phyloP scores from a whole-genome alignment of 2,888 invertebrate genomes.

The Andrena minutula region DNA sequence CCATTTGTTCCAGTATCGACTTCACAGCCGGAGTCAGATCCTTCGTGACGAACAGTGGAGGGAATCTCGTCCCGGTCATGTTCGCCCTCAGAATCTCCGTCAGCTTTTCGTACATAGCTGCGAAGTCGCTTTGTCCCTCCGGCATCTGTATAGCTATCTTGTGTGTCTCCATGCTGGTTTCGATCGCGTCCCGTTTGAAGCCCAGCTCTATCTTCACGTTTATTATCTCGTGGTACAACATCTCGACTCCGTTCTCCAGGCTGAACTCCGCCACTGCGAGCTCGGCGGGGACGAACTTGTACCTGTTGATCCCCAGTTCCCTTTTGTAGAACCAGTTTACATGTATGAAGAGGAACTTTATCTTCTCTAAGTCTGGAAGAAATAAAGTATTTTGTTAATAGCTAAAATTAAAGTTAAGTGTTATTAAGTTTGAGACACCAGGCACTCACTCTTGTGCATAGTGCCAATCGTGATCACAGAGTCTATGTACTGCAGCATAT shows the following conservation, averaged over 20 bases:
- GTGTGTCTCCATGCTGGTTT: conserved; percentile 85
- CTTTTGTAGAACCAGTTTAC: conserved; percentile 81
- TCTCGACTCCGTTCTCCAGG: conserved; percentile 83
- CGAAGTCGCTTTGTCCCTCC: conserved; percentile 78
- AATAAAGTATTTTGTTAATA: too few species aligned
- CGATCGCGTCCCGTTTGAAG: conserved; percentile 84
- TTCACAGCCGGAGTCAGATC: conserved; percentile 40
- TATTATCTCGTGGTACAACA: conserved; percentile 82
- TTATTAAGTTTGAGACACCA: background rate
- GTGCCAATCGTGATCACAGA: conserved; percentile 20
- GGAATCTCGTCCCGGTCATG: conserved; percentile 66
- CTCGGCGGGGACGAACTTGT: conserved; percentile 86
- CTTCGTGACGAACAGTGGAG: conserved; percentile 84
- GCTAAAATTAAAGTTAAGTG: background rate
- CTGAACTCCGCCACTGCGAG: conserved; percentile 85
- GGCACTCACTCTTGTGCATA: conserved; percentile 3
- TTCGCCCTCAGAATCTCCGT: conserved; percentile 81
- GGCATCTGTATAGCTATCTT: conserved; percentile 83
- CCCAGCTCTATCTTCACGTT: conserved; percentile 84
- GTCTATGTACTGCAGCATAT: conserved; percentile 30
- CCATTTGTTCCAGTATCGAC: conserved; percentile 71
- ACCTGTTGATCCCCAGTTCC: conserved; percentile 50
- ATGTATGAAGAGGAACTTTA: conserved; percentile 82
- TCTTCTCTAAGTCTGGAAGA: conserved; percentile 70
- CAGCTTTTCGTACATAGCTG: conserved; percentile 83